Evolutionary conservation across 2,113 vertebrate genomes (phyloP), one percentile per base, ranked within the genome.

Genomic region (Gymnorhina tibicen): DNA sequence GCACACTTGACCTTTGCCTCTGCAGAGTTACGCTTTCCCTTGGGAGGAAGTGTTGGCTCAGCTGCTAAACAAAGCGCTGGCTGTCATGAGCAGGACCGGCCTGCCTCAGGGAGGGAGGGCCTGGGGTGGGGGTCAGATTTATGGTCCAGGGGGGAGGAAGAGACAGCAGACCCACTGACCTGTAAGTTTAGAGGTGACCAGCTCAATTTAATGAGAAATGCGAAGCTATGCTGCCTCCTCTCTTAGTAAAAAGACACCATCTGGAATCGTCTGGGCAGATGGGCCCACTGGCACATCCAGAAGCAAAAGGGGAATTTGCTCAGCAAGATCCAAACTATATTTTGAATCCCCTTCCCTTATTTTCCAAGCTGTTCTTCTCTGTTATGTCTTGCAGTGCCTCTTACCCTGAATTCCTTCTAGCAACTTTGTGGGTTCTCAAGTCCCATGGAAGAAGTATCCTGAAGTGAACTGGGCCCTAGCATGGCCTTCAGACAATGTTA

Each of bases 1-100:
- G 62, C 91, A 83, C 70, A 77, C 91, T 96, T 97, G 96, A 98
- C 96, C 97, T 95, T 68, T 97, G 87, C 94, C 86, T 92, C 85
- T 35, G 6, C 1, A 15, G 84, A 91, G 85, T 89, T 93, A 33
- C 0, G 0, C 14, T 63, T 28, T 96, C 93, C 63, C 79, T 86
- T 0, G 60, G 92, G 87, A 98, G 92, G 98, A 98, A 97, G 63
- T 90, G 89, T 96, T 88, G 84, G 87, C 59, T 77, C 77, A 37
- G 58, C 76, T 13, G 27, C 93, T 44, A 47, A 92, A 95, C 52
- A 70, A 93, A 94, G 90, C 14, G 0, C 78, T 95, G 92, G 92
- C 89, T 91, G 35, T 91, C 81, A 55, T 80, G 89, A 74, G 93
- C 79, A 76, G 60, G 26, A 91, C 88, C 91, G 89, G 85, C 52